These are phyloP conservation scores for Gymnopithys bicolor DNA, from an alignment of 2,797 vertebrate genomes.

Conservation along the genomic window DNA sequence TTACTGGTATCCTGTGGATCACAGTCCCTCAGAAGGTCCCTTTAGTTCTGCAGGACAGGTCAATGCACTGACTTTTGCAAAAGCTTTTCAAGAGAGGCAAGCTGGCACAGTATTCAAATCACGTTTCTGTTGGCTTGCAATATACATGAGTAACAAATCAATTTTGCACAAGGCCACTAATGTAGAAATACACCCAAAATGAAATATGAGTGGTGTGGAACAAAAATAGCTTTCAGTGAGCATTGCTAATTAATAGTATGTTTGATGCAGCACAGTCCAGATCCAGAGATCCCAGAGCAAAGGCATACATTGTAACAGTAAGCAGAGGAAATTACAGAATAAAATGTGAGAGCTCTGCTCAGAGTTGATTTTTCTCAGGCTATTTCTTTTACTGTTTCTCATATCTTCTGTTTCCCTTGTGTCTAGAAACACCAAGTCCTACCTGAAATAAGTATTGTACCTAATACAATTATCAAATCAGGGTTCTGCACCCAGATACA, in stretches of 20 bases:
- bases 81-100: background rate
- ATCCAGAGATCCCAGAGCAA: constrained; percentile 48
- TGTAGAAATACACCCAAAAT: constrained; percentile 54
- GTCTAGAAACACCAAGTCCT: background rate
- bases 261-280: constrained; percentile 48
- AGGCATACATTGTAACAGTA: constrained; percentile 24
- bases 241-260: constrained; percentile 67
- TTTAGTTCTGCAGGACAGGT: background rate
- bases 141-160: constrained; percentile 65
- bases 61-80: background rate
- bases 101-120: constrained; percentile 40
- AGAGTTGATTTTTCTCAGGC: background rate
- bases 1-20: background rate
- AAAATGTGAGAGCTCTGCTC: background rate
- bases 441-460: background rate
- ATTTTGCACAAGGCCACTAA: constrained; percentile 59
- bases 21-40: background rate
- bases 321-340: constrained; percentile 42
- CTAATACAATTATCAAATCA: background rate
- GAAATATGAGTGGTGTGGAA: constrained; percentile 47
- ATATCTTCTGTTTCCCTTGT: background rate
- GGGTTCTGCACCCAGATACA: background rate
- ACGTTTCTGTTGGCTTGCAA: constrained; percentile 53
- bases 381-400: constrained; percentile 1
- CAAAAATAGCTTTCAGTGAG: constrained; percentile 67